A percentile compares a stretch with the other conserved stretches of the same genome.
Conservation (phyloP, 2,113 vertebrate species). For the Pelvicachromis taeniatus region DNA sequence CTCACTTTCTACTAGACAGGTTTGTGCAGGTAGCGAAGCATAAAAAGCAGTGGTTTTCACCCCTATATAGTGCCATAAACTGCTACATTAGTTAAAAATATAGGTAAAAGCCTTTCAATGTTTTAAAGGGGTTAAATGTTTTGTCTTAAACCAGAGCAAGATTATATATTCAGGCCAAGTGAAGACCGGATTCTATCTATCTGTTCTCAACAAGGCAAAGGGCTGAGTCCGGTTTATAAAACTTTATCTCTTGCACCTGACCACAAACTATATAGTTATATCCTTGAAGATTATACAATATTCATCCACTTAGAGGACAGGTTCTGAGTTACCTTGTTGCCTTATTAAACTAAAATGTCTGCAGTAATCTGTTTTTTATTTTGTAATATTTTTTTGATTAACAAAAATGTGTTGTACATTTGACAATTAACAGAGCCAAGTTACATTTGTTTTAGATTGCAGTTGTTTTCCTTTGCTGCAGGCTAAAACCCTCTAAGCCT, state of each 20-base stretch:
- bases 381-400: neutral
- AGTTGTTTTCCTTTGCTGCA: neutral
- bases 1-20: neutral
- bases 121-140: neutral
- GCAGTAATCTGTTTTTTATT: neutral
- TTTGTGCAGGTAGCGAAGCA: neutral
- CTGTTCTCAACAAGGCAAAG: neutral
- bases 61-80: too few relatives aligned
- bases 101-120: neutral
- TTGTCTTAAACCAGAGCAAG: neutral
- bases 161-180: neutral
- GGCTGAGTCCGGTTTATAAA: neutral
- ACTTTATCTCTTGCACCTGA: neutral
- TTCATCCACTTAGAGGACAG: neutral
- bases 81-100: neutral
- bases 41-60: neutral
- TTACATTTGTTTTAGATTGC: neutral
- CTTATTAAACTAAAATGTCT: neutral
- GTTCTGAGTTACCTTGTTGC: neutral
- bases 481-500: neutral
- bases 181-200: neutral
- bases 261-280: neutral
- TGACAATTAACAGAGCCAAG: neutral
- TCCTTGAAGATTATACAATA: neutral
- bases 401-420: neutral